A percentile compares a stretch with the other conserved stretches of the same genome.
phyloP scores from a whole-genome alignment of 1,140 invertebrate species.

The Papilio aristodemus region DNA sequence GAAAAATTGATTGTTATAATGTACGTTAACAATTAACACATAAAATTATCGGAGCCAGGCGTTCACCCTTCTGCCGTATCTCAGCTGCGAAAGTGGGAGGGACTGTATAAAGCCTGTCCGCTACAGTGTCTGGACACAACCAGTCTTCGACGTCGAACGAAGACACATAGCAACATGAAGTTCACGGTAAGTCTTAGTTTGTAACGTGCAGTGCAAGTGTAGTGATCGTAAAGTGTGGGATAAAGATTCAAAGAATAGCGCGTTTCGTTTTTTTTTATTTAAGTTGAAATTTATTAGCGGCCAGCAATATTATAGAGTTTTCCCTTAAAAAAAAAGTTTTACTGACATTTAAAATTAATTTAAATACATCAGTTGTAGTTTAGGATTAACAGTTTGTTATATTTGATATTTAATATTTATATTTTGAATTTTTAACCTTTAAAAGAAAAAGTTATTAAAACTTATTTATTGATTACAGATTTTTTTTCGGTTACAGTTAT shows the following conservation, averaged over 20 bases:
- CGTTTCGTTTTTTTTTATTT: constrained; percentile 8
- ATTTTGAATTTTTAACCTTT: too few species aligned
- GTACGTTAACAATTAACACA: constrained; percentile 49
- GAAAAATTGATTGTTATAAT: constrained; percentile 30
- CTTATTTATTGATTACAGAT: not conserved
- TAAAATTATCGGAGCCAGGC: constrained; percentile 54
- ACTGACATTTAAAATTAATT: too few species aligned
- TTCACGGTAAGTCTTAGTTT: constrained; percentile 63
- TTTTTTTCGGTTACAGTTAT: not conserved
- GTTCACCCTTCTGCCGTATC: constrained; percentile 63
- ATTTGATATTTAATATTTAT: too few species aligned
- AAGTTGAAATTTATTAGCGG: not conserved
- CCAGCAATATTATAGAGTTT: not conserved
- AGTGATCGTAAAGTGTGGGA: constrained; percentile 48
- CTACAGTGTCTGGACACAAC: constrained; percentile 59
- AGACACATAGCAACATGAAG: constrained; percentile 76
- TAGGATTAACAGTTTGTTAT: too few species aligned
- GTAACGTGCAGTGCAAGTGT: constrained; percentile 32
- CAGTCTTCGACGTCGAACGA: constrained; percentile 71
- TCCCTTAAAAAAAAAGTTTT: too few species aligned
- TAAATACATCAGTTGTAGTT: too few species aligned
- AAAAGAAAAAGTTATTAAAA: too few species aligned
- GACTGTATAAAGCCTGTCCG: constrained; percentile 64
- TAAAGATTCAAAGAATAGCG: constrained; percentile 27
- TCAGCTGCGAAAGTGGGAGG: constrained; percentile 59